phyloP scores from a whole-genome alignment of 2,888 invertebrate species.

The Drosophila rellima region DNA sequence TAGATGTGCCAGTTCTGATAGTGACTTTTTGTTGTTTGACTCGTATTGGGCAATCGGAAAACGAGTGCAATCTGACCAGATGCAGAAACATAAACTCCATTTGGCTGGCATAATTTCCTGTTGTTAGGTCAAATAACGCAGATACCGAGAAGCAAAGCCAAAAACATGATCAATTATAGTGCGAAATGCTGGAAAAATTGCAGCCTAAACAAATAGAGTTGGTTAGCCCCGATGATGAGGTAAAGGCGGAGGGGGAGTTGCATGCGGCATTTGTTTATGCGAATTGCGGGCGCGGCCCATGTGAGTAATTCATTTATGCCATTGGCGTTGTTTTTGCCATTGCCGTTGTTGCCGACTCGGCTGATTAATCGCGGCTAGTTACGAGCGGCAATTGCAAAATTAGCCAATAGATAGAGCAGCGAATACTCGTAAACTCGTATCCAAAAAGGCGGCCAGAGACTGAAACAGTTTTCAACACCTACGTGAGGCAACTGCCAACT shows the following conservation, averaged over 20 bases:
- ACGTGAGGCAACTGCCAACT: constrained; percentile 47
- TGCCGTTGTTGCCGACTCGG: constrained; percentile 39
- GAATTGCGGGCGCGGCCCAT: constrained; percentile 53
- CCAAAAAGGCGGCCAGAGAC: constrained; percentile 47
- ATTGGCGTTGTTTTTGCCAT: constrained; percentile 47
- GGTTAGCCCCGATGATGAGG: not conserved
- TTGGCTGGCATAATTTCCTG: constrained; percentile 54
- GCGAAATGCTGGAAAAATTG: constrained; percentile 66
- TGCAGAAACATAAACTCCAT: constrained; percentile 42
- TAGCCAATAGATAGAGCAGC: constrained; percentile 67
- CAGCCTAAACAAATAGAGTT: constrained; percentile 55
- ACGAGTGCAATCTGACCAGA: constrained; percentile 54
- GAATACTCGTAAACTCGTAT: constrained; percentile 24
- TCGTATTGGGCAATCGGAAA: constrained; percentile 27
- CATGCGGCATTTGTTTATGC: constrained; percentile 52
- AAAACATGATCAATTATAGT: constrained; percentile 77
- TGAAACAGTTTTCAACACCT: constrained; percentile 70
- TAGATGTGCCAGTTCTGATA: constrained; percentile 20
- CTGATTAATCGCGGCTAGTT: constrained; percentile 78
- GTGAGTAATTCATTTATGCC: constrained; percentile 67
- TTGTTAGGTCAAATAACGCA: constrained; percentile 51
- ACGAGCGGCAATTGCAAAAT: constrained; percentile 71
- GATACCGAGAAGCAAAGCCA: constrained; percentile 33
- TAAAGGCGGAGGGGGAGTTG: not conserved
- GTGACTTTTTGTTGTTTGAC: not conserved